Conservation (phyloP, 2,113 vertebrate species). For the Cyprinus carpio region DNA sequence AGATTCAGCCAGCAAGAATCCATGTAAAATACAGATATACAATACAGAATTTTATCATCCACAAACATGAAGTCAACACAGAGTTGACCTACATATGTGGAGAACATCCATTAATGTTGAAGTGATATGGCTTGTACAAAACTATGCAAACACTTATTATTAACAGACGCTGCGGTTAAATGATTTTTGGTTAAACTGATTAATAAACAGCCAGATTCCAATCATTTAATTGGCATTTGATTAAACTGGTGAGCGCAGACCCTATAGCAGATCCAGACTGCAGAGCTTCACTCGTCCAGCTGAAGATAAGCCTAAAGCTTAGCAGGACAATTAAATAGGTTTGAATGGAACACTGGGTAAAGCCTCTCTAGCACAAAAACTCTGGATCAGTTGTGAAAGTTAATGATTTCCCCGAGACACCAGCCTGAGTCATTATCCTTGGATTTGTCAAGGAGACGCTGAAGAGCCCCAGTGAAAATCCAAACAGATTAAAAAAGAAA, state of each 20-base stretch:
- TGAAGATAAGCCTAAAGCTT: slow-evolving; percentile 40
- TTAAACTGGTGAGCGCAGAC: slow-evolving; percentile 16
- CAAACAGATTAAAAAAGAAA: slow-evolving; percentile 41
- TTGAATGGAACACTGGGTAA: slow-evolving; percentile 45
- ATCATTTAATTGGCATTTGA: slow-evolving; percentile 45
- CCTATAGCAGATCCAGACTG: slow-evolving; percentile 40
- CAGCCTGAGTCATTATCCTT: slow-evolving; percentile 42
- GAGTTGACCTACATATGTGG: neutral
- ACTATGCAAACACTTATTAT: neutral
- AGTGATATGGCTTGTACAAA: neutral
- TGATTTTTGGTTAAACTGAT: slow-evolving; percentile 17
- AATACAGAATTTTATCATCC: neutral
- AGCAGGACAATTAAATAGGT: slow-evolving; percentile 40
- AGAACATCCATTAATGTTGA: neutral
- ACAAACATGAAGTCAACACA: neutral
- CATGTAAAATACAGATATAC: neutral
- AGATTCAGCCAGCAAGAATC: neutral
- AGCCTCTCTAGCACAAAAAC: slow-evolving; percentile 36
- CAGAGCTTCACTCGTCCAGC: slow-evolving; percentile 39
- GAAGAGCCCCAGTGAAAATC: slow-evolving; percentile 35
- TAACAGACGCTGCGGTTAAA: neutral
- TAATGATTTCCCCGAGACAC: slow-evolving; percentile 46
- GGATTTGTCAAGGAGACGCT: slow-evolving; percentile 44
- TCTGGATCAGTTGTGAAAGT: slow-evolving; percentile 39
- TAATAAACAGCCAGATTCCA: slow-evolving; percentile 35